These are phyloP conservation scores for Tromatobia lineatoria DNA, from an alignment of 2,888 invertebrate species.

Conservation along the genomic window DNA sequence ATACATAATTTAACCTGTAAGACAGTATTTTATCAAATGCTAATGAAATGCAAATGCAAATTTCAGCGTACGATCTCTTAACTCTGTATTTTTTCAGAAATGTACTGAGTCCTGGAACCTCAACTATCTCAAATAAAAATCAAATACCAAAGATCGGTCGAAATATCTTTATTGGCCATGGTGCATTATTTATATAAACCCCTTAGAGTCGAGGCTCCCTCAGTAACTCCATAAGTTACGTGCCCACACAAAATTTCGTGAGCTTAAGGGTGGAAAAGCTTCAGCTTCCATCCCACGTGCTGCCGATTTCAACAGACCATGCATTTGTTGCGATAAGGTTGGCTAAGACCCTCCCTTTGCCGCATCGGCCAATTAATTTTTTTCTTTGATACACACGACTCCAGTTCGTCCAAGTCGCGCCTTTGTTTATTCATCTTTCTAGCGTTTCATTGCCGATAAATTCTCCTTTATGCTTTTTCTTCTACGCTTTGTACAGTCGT, in stretches of 20 bases:
- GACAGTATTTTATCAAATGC: too few relatives aligned
- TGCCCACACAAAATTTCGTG: neutral
- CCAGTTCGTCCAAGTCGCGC: conserved; percentile 54
- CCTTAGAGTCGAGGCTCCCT: neutral
- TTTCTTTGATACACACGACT: conserved; percentile 51
- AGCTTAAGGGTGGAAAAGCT: neutral
- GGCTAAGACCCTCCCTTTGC: neutral
- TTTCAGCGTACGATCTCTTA: too few relatives aligned
- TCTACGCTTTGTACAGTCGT: neutral
- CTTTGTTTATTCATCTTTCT: conserved; percentile 62
- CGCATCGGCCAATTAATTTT: conserved; percentile 35
- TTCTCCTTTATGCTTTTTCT: conserved; percentile 40
- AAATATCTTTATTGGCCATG: neutral
- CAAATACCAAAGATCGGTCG: neutral
- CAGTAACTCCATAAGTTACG: neutral
- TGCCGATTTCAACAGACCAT: neutral
- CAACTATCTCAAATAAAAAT: neutral
- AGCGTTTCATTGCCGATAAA: conserved; percentile 59
- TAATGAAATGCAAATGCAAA: too few relatives aligned
- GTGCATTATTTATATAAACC: neutral
- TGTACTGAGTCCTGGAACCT: neutral
- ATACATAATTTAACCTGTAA: too few relatives aligned
- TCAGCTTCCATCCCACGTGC: neutral
- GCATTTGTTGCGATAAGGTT: conserved; percentile 26
- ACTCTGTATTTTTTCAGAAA: too few relatives aligned